Evolutionary conservation across 2,888 invertebrate genomes (phyloP).

Genomic region (Venusia cambrica): DNA sequence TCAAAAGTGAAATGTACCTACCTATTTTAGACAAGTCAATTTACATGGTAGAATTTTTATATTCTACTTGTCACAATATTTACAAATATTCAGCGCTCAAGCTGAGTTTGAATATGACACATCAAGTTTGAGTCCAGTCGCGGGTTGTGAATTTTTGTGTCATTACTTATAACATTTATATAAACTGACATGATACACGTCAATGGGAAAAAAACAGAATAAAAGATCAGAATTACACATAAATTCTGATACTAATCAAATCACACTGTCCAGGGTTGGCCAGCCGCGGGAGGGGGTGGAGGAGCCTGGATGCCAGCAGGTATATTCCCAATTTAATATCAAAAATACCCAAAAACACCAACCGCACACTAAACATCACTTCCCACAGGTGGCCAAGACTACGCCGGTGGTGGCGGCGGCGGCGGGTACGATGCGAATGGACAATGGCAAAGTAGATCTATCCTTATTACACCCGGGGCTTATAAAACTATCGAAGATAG

Average conservation of each 20-base stretch:
- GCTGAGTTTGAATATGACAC: too few relatives aligned
- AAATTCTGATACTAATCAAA: not conserved
- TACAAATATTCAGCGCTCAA: too few relatives aligned
- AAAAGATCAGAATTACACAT: constrained; percentile 5
- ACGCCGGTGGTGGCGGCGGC: constrained; percentile 40
- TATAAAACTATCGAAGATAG: constrained; percentile 41
- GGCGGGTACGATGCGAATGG: constrained; percentile 70
- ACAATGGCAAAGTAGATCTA: constrained; percentile 72
- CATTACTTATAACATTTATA: too few relatives aligned
- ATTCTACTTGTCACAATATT: too few relatives aligned
- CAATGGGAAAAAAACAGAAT: too few relatives aligned
- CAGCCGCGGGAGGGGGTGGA: constrained; percentile 66
- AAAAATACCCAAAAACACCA: constrained; percentile 17
- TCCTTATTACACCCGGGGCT: constrained; percentile 40
- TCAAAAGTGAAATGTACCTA: too few relatives aligned
- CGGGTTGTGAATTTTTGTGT: too few relatives aligned
- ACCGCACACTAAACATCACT: constrained; percentile 29
- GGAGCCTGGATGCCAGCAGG: constrained; percentile 76
- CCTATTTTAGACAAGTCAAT: too few relatives aligned
- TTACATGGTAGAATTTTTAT: too few relatives aligned
- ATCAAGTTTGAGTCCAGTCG: too few relatives aligned
- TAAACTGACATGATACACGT: too few relatives aligned
- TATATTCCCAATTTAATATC: constrained; percentile 55
- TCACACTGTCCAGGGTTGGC: constrained; percentile 65
- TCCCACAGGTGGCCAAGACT: constrained; percentile 66